Evolutionary conservation across 2,113 vertebrate species (phyloP).

Genomic region (Psilopogon haemacephalus): DNA sequence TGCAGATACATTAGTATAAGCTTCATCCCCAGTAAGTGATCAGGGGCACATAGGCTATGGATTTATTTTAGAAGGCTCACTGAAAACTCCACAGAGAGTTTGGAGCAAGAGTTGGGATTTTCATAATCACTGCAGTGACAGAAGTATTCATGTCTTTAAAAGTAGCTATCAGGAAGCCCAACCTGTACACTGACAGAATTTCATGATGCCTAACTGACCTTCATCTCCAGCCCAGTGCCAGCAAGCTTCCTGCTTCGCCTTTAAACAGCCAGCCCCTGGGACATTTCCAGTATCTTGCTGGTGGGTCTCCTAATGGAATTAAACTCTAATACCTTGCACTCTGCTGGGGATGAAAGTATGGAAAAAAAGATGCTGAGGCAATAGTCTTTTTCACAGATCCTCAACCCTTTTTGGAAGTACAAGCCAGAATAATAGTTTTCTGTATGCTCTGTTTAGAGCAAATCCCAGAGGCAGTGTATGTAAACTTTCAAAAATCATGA

Average conservation of each 20-base stretch:
- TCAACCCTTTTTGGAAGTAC: not conserved
- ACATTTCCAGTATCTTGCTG: not conserved
- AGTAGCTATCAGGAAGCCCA: not conserved
- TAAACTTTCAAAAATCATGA: not conserved
- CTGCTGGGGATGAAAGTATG: not conserved
- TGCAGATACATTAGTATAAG: too few relatives aligned
- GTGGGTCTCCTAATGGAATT: constrained; percentile 41
- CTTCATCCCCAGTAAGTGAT: too few relatives aligned
- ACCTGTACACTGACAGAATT: accelerated
- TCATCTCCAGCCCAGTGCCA: not conserved
- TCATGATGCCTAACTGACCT: not conserved
- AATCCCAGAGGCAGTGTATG: not conserved
- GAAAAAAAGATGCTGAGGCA: constrained; percentile 37
- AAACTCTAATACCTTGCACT: not conserved
- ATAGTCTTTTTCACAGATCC: not conserved
- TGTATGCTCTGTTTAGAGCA: not conserved
- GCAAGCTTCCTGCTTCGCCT: not conserved
- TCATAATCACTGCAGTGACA: not conserved
- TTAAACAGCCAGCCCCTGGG: not conserved
- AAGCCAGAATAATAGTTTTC: not conserved
- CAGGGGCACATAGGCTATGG: too few relatives aligned
- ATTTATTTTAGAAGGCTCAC: too few relatives aligned
- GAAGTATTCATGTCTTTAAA: not conserved
- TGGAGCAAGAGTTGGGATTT: not conserved
- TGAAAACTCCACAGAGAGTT: not conserved